Percentiles rank a stretch among this genome's conserved stretches.
These are phyloP conservation scores for Thalassophryne amazonica DNA, from an alignment of 2,797 vertebrate genomes.

Conservation along the genomic window DNA sequence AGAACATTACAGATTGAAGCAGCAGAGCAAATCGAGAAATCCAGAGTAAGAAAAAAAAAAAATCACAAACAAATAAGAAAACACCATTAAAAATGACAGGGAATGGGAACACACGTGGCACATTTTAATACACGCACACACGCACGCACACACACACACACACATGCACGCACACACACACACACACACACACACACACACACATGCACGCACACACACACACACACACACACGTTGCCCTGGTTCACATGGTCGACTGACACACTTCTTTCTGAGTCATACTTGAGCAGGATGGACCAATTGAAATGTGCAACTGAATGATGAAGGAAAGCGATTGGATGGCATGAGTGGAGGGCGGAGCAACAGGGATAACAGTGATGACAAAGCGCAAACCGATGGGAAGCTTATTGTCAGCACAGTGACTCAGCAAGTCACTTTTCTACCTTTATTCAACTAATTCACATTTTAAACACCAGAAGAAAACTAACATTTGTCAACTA, in stretches of 20 bases:
- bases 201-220: conserved; percentile 8
- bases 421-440: conserved; percentile 13
- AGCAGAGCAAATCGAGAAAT: conserved; percentile 61
- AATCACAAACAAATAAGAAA: conserved; percentile 53
- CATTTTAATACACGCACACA: too few relatives aligned
- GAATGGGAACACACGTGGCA: conserved; percentile 59
- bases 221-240: conserved; percentile 48
- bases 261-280: conserved; percentile 88
- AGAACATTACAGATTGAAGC: conserved; percentile 16
- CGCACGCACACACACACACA: conserved; percentile 27
- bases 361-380: conserved; percentile 60
- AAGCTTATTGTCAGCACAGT: conserved; percentile 44
- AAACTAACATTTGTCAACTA: too few relatives aligned
- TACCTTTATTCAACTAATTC: background rate
- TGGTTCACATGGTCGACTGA: conserved; percentile 76
- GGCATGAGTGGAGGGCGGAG: conserved; percentile 66
- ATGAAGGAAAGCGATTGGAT: conserved; percentile 69
- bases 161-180: conserved; percentile 2
- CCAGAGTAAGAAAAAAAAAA: conserved; percentile 54
- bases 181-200: conserved; percentile 19
- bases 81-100: conserved; percentile 69
- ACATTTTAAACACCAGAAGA: too few relatives aligned
- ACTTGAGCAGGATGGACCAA: conserved; percentile 82
- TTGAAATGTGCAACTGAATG: conserved; percentile 76
- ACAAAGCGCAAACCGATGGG: conserved; percentile 55